Conservation (phyloP, 2,888 invertebrate genomes). For the Melipona bicolor region DNA sequence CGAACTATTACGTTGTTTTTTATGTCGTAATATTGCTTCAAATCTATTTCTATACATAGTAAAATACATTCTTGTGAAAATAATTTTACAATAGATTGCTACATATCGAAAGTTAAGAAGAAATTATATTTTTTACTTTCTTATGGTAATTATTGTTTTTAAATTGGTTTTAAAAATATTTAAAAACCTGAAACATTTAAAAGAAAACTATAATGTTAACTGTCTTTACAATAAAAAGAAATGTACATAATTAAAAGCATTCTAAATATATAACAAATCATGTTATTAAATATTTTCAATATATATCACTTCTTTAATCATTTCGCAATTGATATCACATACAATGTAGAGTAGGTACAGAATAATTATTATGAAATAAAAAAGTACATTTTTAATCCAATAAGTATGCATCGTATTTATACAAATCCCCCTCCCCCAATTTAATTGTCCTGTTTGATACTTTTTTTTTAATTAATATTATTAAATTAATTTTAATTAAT, state of each 20-base stretch:
- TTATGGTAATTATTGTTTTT: neutral
- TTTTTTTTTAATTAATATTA: slow-evolving; percentile 27
- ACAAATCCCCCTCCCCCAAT: neutral
- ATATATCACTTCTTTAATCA: slow-evolving; percentile 1
- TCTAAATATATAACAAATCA: slow-evolving; percentile 17
- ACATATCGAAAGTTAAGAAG: neutral
- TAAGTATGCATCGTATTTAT: neutral
- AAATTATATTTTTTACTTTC: neutral
- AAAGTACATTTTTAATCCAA: neutral
- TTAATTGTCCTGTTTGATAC: slow-evolving; percentile 3
- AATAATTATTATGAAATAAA: neutral
- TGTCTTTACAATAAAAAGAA: neutral
- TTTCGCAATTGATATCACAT: neutral
- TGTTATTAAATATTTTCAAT: slow-evolving; percentile 17
- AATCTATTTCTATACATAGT: slow-evolving; percentile 32
- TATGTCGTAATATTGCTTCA: slow-evolving; percentile 10
- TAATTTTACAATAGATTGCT: slow-evolving; percentile 19
- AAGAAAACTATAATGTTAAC: neutral
- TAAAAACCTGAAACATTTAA: neutral
- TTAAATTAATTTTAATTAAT: too few species aligned
- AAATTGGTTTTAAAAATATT: neutral
- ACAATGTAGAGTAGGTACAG: neutral
- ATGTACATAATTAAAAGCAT: slow-evolving; percentile 9
- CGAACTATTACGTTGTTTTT: slow-evolving; percentile 8
- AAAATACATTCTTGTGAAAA: slow-evolving; percentile 9